Percentiles rank a stretch among this genome's conserved stretches.
Conservation (phyloP, 1,140 invertebrate species). For the Daktulosphaira vitifoliae region DNA sequence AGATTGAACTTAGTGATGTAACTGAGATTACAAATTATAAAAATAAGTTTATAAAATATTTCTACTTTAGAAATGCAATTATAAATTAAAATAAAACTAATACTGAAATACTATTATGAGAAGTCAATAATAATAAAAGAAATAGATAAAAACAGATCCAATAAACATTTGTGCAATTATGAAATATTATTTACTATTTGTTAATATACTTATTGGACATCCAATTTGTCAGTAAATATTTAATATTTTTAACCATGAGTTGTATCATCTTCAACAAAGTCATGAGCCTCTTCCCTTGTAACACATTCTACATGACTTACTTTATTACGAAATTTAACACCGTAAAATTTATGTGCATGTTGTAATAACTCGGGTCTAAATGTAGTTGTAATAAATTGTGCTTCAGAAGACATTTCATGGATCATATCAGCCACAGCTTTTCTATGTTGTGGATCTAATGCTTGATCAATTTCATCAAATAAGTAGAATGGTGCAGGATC, state of each 20-base stretch:
- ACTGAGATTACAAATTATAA: too few relatives aligned
- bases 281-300: conserved; percentile 83
- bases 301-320: conserved; percentile 87
- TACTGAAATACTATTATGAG: too few relatives aligned
- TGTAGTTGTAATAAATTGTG: conserved; percentile 99
- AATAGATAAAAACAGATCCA: too few relatives aligned
- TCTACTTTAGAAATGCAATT: too few relatives aligned
- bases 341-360: conserved; percentile 98
- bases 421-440: conserved; percentile 99
- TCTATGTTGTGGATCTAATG: conserved; percentile 91
- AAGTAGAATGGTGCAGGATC: conserved; percentile 99
- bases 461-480: conserved; percentile 99
- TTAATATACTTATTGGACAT: too few relatives aligned
- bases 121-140: too few relatives aligned
- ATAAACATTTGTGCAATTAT: too few relatives aligned
- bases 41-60: too few relatives aligned
- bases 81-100: too few relatives aligned
- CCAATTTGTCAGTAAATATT: too few relatives aligned
- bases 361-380: conserved; percentile 95
- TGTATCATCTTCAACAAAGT: conserved; percentile 97
- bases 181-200: too few relatives aligned
- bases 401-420: conserved; percentile 86
- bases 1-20: too few relatives aligned
- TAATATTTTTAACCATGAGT: conserved; percentile 62
- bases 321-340: conserved; percentile 97